These are phyloP conservation scores for Micropterix aruncella DNA, from an alignment of 2,888 invertebrate genomes.

Conservation along the genomic window DNA sequence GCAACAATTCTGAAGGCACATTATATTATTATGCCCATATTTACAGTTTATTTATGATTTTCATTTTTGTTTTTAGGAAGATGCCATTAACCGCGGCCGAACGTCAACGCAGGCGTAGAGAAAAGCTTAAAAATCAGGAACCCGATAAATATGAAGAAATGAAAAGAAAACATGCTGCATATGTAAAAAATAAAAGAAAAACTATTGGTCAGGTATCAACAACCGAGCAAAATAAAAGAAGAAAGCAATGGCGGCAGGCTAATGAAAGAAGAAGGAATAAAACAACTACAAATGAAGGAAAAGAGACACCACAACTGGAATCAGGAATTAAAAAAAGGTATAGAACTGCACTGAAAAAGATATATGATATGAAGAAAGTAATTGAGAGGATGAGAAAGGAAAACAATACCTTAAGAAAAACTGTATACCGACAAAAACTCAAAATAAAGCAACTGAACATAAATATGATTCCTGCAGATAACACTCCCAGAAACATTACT, in stretches of 20 bases:
- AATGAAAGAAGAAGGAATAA: no score
- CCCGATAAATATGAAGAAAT: slow-evolving; percentile 4
- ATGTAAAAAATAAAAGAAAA: slow-evolving; percentile 5
- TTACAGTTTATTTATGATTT: no score
- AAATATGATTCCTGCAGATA: no score
- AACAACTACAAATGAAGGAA: no score
- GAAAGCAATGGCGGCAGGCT: no score
- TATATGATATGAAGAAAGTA: slow-evolving; percentile 1
- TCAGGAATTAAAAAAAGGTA: no score
- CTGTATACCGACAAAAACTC: slow-evolving; percentile 2
- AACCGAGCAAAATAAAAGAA: slow-evolving; percentile 2
- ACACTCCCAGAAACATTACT: no score
- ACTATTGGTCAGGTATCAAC: slow-evolving; percentile 3
- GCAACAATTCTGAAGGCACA: no score
- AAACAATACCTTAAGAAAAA: slow-evolving; percentile 3
- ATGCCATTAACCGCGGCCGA: slow-evolving; percentile 3
- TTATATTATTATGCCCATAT: no score
- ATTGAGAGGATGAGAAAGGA: slow-evolving; percentile 1
- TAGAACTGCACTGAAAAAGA: no score
- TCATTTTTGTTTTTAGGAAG: slow-evolving; percentile 1
- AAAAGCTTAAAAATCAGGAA: slow-evolving; percentile 5
- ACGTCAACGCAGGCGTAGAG: slow-evolving; percentile 3
- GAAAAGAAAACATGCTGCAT: slow-evolving; percentile 5
- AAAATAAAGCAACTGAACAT: no score
- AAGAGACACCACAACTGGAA: no score